These are phyloP conservation scores for Ageneiosus marmoratus DNA, from an alignment of 2,113 vertebrate species.

Conservation along the genomic window DNA sequence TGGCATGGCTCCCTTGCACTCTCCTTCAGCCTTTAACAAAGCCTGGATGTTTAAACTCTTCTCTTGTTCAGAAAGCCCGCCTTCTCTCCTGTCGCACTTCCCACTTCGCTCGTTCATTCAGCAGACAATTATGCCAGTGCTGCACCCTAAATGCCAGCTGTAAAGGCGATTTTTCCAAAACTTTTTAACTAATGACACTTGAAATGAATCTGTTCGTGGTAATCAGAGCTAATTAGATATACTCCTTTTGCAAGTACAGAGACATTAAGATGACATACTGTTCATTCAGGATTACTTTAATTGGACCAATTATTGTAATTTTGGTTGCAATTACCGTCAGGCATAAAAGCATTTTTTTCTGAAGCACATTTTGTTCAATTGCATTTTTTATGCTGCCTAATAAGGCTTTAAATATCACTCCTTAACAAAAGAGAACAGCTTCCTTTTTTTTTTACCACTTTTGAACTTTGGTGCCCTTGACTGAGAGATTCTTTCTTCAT, in stretches of 20 bases:
- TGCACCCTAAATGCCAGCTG: constrained; percentile 78
- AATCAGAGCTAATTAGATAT: constrained; percentile 94
- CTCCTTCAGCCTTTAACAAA: constrained; percentile 45
- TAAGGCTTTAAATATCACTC: constrained; percentile 69
- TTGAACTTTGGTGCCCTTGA: constrained; percentile 63
- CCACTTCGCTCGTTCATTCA: constrained; percentile 79
- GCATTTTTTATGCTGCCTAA: constrained; percentile 74
- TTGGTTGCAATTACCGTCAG: constrained; percentile 90
- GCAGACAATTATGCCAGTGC: constrained; percentile 77
- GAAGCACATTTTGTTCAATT: constrained; percentile 79
- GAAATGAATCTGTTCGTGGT: constrained; percentile 87
- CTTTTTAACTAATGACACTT: constrained; percentile 91
- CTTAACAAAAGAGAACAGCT: constrained; percentile 45
- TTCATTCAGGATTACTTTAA: constrained; percentile 98
- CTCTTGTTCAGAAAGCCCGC: constrained; percentile 17
- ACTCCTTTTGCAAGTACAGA: constrained; percentile 87
- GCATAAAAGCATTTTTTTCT: constrained; percentile 85
- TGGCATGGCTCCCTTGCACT: constrained; percentile 37
- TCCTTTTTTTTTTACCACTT: constrained; percentile 63
- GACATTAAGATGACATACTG: constrained; percentile 97
- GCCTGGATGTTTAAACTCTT: constrained; percentile 26
- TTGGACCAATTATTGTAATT: constrained; percentile 99
- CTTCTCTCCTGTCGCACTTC: constrained; percentile 33
- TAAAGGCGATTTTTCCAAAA: constrained; percentile 85
- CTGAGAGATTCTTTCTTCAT: constrained; percentile 57